Percentiles rank a stretch among this genome's conserved stretches.
Evolutionary conservation across 2,797 vertebrate genomes (phyloP).

Genomic region (Acipenser oxyrinchus): DNA sequence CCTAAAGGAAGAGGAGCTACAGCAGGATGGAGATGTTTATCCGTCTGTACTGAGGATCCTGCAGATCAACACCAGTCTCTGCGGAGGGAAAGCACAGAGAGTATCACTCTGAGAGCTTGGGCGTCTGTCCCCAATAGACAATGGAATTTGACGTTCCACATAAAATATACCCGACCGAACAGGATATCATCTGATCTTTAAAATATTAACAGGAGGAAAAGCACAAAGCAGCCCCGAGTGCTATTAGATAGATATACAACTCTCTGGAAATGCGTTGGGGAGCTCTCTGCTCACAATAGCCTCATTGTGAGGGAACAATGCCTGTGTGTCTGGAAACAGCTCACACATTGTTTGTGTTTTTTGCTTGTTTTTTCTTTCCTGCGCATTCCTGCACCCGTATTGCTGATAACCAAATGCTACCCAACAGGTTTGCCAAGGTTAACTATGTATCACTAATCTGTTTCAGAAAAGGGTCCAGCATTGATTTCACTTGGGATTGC

Average conservation of each 20-base stretch:
- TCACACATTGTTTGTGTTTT: background rate
- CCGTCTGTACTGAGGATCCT: no score
- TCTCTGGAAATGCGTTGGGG: constrained; percentile 7
- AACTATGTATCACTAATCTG: background rate
- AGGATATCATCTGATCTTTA: background rate
- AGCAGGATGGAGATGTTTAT: no score
- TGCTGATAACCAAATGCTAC: background rate
- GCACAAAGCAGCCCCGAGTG: constrained; percentile 5
- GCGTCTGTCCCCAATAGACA: no score
- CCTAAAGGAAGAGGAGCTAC: no score
- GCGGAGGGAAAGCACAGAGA: no score
- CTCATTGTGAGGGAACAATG: constrained; percentile 8
- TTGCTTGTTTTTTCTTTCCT: background rate
- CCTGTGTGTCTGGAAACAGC: background rate
- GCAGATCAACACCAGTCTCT: no score
- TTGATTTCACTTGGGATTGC: background rate
- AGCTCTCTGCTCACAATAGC: constrained; percentile 2
- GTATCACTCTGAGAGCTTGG: no score
- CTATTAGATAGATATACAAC: constrained; percentile 3
- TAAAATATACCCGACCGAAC: no score
- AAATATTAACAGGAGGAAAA: background rate
- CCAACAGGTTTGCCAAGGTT: background rate
- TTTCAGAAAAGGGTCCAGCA: background rate
- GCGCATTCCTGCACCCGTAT: background rate
- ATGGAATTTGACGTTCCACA: no score